Conservation (phyloP, 2,888 invertebrate species). For the Pristionchus arcanus region DNA sequence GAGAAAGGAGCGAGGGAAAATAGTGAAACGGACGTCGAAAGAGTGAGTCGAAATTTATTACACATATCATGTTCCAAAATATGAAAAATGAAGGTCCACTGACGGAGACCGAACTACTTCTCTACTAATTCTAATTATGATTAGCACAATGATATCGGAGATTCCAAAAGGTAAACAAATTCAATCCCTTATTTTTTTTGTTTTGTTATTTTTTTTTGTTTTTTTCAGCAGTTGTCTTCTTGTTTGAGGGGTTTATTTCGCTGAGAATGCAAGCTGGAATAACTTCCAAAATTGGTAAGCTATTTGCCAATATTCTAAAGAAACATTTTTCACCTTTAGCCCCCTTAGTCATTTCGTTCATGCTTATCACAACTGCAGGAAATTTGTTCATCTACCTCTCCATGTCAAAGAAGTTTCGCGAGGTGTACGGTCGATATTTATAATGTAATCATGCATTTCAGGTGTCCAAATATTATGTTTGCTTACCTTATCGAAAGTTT, state of each 20-base stretch:
- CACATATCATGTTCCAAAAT: not conserved
- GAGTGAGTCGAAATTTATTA: not conserved
- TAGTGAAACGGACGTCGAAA: too few relatives aligned
- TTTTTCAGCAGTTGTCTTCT: not conserved
- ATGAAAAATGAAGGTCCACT: not conserved
- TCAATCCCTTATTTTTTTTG: too few relatives aligned
- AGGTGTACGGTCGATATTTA: not conserved
- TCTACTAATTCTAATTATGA: not conserved
- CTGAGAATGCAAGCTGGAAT: not conserved
- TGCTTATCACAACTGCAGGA: not conserved
- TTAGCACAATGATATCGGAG: not conserved
- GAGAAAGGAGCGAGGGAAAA: too few relatives aligned
- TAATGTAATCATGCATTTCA: not conserved
- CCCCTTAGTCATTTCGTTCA: not conserved
- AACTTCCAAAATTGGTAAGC: not conserved
- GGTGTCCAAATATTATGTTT: not conserved
- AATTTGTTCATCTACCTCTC: slow-evolving; percentile 21
- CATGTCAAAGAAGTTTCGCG: slow-evolving; percentile 12
- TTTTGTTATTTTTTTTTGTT: too few relatives aligned
- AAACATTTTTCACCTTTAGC: not conserved
- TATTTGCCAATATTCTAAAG: too few relatives aligned
- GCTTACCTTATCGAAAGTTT: not conserved
- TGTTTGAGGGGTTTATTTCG: not conserved
- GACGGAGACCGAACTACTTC: not conserved
- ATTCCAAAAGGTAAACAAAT: not conserved